Evolutionary conservation across 2,888 invertebrate species (phyloP), one percentile per base, ranked within the genome.

Genomic region (Hymenopus coronatus): DNA sequence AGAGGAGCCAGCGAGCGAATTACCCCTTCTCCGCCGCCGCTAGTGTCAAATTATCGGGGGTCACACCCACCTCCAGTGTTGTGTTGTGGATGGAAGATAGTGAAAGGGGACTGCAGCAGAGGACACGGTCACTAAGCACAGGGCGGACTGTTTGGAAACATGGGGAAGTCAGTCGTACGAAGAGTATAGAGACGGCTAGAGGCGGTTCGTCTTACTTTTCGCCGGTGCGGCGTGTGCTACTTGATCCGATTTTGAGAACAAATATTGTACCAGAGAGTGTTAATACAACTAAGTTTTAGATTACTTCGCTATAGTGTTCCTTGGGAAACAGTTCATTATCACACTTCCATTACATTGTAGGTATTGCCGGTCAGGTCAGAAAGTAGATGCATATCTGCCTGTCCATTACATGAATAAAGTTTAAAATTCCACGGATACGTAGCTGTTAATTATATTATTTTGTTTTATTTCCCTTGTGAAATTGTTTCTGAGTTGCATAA

Each of bases 21-120:
- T 25, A 81, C 81, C 87, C 87, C 81, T 82, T 81, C 81, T 14
- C 46, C 86, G n/a, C 30, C 86, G 8, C 27, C 25, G 86, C 30
- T 28, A 87, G 81, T 87, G 81, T 81, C 86, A 81, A 87, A 87
- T 30, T 87, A 87, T 87, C 27, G 9, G 40, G 28, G 46, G 86
- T 86, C 86, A 70, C 86, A 86, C 86, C 86, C 70, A 70, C 28
- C 54, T 70, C 54, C 54, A 70, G 54, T 70, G 20, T 70, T 70
- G 54, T 70, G 33, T 33, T 33, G 33, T 33, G 33, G 33, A 33
- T 33, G 54, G 54, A 70, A 70, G 54, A 70, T 70, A 70, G 54
- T 70, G 54, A 70, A 70, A 70, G 54, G 54, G 54, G 54, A 70
- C 15, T 70, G 54, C 54, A 70, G 54, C 54, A 70, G 54, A 70